Conservation (phyloP, 2,888 invertebrate species). For the Tholera decimalis region DNA sequence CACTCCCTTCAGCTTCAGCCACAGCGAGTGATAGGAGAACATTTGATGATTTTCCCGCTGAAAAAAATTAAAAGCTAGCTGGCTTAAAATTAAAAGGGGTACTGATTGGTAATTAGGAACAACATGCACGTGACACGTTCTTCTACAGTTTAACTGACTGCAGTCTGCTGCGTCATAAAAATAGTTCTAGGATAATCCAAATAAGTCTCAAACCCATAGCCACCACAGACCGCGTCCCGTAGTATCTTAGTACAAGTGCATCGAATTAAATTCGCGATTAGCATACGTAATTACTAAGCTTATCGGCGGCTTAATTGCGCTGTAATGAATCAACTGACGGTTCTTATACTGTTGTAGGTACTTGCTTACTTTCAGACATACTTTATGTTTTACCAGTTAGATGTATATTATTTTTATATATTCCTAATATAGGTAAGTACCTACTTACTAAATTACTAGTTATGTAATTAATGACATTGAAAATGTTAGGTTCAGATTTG, state of each 20-base stretch:
- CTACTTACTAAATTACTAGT: too few relatives aligned
- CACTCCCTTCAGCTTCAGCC: too few relatives aligned
- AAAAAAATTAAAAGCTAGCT: too few relatives aligned
- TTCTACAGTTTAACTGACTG: too few relatives aligned
- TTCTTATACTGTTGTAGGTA: conserved; percentile 37
- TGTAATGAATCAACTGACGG: conserved; percentile 84
- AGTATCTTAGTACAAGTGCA: conserved; percentile 76
- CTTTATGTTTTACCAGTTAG: conserved; percentile 2
- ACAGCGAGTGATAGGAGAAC: too few relatives aligned
- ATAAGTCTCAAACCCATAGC: conserved; percentile 12
- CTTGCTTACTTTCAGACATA: conserved; percentile 28
- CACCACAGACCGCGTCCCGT: conserved; percentile 44
- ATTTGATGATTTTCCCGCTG: too few relatives aligned
- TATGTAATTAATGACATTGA: too few relatives aligned
- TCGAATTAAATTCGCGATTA: conserved; percentile 86
- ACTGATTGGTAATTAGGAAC: too few relatives aligned
- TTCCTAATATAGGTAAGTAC: not conserved
- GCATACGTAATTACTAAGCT: conserved; percentile 90
- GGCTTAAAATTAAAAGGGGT: too few relatives aligned
- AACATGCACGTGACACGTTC: too few relatives aligned
- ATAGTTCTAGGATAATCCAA: conserved; percentile 13
- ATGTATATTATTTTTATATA: not conserved
- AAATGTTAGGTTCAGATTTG: too few relatives aligned
- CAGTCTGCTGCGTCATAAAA: too few relatives aligned
- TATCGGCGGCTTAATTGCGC: conserved; percentile 88